Conservation (phyloP, 2,113 vertebrate genomes). For the Oreotrochilus melanogaster region DNA sequence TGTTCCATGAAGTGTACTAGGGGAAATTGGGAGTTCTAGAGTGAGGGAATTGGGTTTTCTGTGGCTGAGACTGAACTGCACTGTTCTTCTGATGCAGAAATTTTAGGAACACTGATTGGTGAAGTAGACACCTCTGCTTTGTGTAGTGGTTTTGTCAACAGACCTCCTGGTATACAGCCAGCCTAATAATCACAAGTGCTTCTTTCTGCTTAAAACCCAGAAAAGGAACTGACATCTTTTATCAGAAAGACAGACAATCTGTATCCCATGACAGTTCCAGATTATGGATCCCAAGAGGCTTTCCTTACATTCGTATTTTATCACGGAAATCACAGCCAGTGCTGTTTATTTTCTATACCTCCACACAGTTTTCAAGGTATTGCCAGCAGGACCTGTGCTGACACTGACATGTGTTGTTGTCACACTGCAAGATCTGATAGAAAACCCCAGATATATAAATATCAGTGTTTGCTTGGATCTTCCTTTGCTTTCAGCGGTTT, state of each 20-base stretch:
- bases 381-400: constrained; percentile 81
- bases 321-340: constrained; percentile 78
- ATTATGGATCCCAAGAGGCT: constrained; percentile 88
- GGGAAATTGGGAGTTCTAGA: not conserved
- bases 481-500: constrained; percentile 63
- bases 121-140: constrained; percentile 36
- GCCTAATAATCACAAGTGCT: constrained; percentile 85
- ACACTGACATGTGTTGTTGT: constrained; percentile 84
- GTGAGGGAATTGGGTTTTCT: not conserved
- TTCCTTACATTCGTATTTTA: constrained; percentile 80
- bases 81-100: constrained; percentile 55
- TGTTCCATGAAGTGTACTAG: not conserved
- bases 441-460: constrained; percentile 77
- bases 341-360: constrained; percentile 79
- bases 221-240: constrained; percentile 85
- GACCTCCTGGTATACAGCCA: constrained; percentile 63
- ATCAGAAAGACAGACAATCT: constrained; percentile 87
- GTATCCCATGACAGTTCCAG: constrained; percentile 81
- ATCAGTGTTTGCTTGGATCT: constrained; percentile 73
- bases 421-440: constrained; percentile 83
- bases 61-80: not conserved
- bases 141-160: constrained; percentile 73
- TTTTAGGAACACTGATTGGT: constrained; percentile 41
- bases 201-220: constrained; percentile 80
- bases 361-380: constrained; percentile 83